Base-by-base conservation (phyloP, 2,113 vertebrate species). In the Ovis canadensis region DNA sequence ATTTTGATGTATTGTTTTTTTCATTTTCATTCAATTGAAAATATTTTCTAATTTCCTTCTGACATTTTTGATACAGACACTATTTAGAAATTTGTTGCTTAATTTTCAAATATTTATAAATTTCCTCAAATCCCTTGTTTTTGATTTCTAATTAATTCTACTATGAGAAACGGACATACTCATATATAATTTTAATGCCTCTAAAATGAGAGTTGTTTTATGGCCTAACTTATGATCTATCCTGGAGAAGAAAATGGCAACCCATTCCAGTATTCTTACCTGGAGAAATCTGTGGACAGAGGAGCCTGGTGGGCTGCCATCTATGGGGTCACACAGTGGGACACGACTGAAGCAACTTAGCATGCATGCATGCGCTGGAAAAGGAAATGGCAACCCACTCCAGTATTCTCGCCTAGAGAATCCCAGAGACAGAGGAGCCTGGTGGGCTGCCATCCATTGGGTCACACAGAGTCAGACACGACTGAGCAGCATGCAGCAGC, bases 1-100 rank as follows among this genome's bases (percentile, higher is more conserved):
- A 84, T 81, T 78, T 7, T 82, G 29, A 95, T 52, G n/a, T 4
- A 85, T 14, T 50, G 2, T 81, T 9, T 88, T 36, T 88, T 93
- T 94, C 33, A 77, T 71, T 80, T 88, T 84, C 14, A 96, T 67
- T 95, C 62, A 92, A 23, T 33, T 96, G 43, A 90, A 95, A 90
- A 78, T 67, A 77, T 5, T 13, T 84, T 48, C 64, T 85, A 92
- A 45, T 50, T 97, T 88, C 64, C 81, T 90, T 88, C 6, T 96
- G 36, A 97, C 36, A 50, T 90, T 87, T 71, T 45, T 90, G 36
- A 95, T 3, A 6, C 16, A 86, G 17, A 93, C 6, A 6, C 9
- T 64, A 81, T 23, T 88, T 84, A 88, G 62, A 91, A 93, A 80
- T 25, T 17, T 59, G 25, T 7, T 87, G 31, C 54, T 85, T 95